A percentile compares a stretch with the other conserved stretches of the same genome.
These are phyloP conservation scores for Syngnathus rostellatus DNA, from an alignment of 2,797 vertebrate species.

Conservation along the genomic window DNA sequence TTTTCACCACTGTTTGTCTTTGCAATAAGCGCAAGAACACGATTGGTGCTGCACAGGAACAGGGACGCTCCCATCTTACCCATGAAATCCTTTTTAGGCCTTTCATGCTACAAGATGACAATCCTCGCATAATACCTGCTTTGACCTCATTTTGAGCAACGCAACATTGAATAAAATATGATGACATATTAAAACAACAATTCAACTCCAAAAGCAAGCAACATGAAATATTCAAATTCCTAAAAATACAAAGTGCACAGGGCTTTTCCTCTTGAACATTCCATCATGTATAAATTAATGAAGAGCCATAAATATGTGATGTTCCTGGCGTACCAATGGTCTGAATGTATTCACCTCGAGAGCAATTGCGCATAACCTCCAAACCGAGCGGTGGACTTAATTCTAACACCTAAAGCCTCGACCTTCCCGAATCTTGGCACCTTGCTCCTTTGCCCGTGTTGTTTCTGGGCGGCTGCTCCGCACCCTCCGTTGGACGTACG, in stretches of 20 bases:
- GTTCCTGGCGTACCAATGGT: conserved; percentile 19
- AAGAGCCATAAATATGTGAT: conserved; percentile 13
- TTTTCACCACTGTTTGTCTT: background rate
- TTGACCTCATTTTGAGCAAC: background rate
- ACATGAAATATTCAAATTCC: background rate
- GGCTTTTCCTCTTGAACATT: background rate
- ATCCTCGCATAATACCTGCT: background rate
- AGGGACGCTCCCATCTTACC: background rate
- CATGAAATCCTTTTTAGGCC: background rate
- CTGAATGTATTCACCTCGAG: conserved; percentile 19
- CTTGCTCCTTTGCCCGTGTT: background rate
- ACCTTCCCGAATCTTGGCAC: background rate
- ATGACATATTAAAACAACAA: background rate
- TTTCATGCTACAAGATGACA: background rate
- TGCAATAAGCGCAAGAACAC: background rate
- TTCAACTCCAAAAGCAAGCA: conserved; percentile 2
- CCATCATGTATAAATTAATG: conserved; percentile 15
- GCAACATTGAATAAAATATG: background rate
- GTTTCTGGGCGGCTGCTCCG: background rate
- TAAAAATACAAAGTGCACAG: conserved; percentile 1
- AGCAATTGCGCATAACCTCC: too few relatives aligned
- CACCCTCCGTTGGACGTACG: conserved; percentile 13
- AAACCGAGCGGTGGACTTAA: too few relatives aligned
- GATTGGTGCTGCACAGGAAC: background rate
- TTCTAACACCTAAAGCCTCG: too few relatives aligned